A percentile compares a stretch with the other conserved stretches of the same genome.
These are phyloP conservation scores for Xestobium rufovillosum DNA, from an alignment of 2,888 invertebrate genomes.

Conservation along the genomic window DNA sequence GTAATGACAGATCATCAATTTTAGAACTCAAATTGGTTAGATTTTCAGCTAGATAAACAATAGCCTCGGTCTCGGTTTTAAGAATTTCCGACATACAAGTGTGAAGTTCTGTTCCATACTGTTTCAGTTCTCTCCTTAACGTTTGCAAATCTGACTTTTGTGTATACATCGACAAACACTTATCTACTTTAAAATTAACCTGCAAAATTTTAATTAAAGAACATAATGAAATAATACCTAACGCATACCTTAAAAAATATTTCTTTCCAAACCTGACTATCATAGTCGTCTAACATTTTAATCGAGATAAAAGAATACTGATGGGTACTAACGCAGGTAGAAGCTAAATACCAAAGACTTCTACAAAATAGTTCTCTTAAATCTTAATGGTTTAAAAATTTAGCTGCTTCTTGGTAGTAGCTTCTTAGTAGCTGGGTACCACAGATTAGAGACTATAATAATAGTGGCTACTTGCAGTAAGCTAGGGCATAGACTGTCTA, in stretches of 20 bases:
- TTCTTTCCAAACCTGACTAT: conserved; percentile 15
- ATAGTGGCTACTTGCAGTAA: too few relatives aligned
- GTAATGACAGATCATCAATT: conserved; percentile 71
- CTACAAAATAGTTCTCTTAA: too few relatives aligned
- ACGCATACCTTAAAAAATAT: conserved; percentile 13
- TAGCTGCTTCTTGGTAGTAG: too few relatives aligned
- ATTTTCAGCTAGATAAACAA: conserved; percentile 93
- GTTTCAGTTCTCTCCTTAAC: conserved; percentile 81
- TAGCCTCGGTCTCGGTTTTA: conserved; percentile 96
- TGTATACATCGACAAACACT: conserved; percentile 72
- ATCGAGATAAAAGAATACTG: not conserved
- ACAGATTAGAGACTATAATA: too few relatives aligned
- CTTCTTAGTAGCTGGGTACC: too few relatives aligned
- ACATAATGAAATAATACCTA: not conserved
- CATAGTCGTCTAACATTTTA: conserved; percentile 8
- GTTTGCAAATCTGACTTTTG: conserved; percentile 58
- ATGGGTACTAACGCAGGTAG: too few relatives aligned
- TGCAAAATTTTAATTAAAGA: conserved; percentile 42
- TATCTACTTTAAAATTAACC: conserved; percentile 88
- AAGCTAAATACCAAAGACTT: too few relatives aligned
- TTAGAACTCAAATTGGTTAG: conserved; percentile 86
- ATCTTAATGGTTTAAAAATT: too few relatives aligned
- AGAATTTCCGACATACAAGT: conserved; percentile 95
- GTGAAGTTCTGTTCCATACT: conserved; percentile 84
- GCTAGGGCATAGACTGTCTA: too few relatives aligned